Conservation (phyloP, 2,888 invertebrate genomes). For the Philaethria dido region DNA sequence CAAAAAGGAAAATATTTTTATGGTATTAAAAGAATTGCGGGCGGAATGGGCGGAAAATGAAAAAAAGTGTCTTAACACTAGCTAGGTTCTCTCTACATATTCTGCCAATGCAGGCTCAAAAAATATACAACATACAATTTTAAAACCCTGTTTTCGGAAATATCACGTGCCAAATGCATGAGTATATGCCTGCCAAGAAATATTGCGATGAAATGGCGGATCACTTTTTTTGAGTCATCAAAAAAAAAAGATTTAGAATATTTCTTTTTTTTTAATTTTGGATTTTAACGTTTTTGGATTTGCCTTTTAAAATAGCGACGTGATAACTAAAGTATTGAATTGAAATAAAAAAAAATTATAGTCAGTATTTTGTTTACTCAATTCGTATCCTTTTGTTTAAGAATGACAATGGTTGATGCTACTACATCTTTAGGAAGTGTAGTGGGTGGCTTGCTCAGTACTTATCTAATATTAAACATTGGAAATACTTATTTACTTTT, state of each 20-base stretch:
- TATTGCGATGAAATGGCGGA: not conserved
- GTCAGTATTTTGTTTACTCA: not conserved
- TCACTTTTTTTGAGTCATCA: conserved; percentile 7
- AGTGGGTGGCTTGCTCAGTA: conserved; percentile 84
- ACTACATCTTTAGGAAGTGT: conserved; percentile 85
- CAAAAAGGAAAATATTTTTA: not conserved
- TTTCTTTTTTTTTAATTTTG: not conserved
- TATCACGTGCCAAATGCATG: not conserved
- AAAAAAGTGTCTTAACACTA: not conserved
- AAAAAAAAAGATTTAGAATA: not conserved
- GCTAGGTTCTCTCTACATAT: too few species aligned
- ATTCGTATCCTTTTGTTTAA: conserved; percentile 56
- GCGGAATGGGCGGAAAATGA: too few species aligned
- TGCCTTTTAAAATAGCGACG: too few species aligned
- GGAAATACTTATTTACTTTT: conserved; percentile 83
- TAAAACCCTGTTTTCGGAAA: not conserved
- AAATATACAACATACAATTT: not conserved
- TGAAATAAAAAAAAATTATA: too few species aligned
- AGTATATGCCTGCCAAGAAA: conserved; percentile 11
- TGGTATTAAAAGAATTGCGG: too few species aligned
- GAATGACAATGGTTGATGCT: conserved; percentile 86
- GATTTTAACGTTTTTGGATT: too few species aligned
- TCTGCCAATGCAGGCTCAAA: too few species aligned
- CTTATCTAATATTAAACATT: conserved; percentile 80
- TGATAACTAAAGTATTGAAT: too few species aligned